Evolutionary conservation across 2,797 vertebrate genomes (phyloP), one percentile per base, ranked within the genome.

Genomic region (Glossophaga mutica): DNA sequence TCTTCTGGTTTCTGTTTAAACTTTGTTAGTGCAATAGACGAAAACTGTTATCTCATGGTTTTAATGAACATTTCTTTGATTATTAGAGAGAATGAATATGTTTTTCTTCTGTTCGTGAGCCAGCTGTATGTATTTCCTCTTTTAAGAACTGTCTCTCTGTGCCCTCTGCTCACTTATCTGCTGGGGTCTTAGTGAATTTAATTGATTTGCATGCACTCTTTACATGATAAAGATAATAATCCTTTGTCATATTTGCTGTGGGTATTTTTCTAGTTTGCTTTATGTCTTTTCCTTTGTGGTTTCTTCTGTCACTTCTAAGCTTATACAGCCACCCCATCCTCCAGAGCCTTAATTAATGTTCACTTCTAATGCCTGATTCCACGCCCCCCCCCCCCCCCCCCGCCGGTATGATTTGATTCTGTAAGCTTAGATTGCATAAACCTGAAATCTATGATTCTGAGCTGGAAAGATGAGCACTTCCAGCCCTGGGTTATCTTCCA

Each of bases 151-250:
- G 82, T 91, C 52, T 96, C 48, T 67, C 73, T 5, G 3, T 94
- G 78, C 4, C 91, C 96, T 92, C 37, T 94, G 76, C 55, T 91
- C 93, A 83, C 78, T 90, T 87, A 91, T 94, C 91, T 91, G 37
- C 82, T 91, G 67, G 65, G 78, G 90, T 96, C 86, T 94, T 77
- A 59, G 59, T 70, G 79, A 97, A 87, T 90, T 84, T 96, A 97
- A 96, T 94, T 97, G 95, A 96, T 96, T 91, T 95, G 44, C 59
- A 57, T 65, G 87, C 0, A 0, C 46, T 97, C 93, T 87, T 96
- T 94, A 93, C 76, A 91, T 95, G 95, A 94, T 93, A 91, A 91
- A 97, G 94, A 95, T 90, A 95, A 78, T 70, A 90, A 96, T 95
- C 91, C 95, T 96, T 96, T 96, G 89, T 91, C 71, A 85, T 89